These are phyloP conservation scores for Epinotia ramella DNA, from an alignment of 2,888 invertebrate genomes.

Conservation along the genomic window DNA sequence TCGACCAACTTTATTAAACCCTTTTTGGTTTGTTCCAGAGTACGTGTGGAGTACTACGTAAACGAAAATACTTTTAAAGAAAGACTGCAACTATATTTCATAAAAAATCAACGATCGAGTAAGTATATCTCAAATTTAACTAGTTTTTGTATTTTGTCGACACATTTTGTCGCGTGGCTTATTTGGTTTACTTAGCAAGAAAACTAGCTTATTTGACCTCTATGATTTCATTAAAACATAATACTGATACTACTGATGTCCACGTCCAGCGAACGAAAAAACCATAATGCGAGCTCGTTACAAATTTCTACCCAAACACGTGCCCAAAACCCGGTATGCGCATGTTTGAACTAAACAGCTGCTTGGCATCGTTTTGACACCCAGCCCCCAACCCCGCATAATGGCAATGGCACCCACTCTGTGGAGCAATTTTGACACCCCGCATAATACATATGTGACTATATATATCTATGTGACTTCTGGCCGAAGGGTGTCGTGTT, in stretches of 20 bases:
- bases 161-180: neutral
- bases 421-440: too few relatives aligned
- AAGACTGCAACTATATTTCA: conserved; percentile 99
- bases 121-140: conserved; percentile 82
- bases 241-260: neutral
- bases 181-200: neutral
- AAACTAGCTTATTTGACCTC: neutral
- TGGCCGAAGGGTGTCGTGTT: too few relatives aligned
- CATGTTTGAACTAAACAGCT: too few relatives aligned
- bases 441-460: too few relatives aligned
- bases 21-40: conserved; percentile 90
- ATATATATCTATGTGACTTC: too few relatives aligned
- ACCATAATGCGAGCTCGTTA: too few relatives aligned
- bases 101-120: conserved; percentile 99
- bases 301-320: too few relatives aligned
- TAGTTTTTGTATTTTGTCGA: neutral
- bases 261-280: too few relatives aligned
- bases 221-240: neutral
- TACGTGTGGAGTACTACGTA: conserved; percentile 99
- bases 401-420: too few relatives aligned
- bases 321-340: too few relatives aligned
- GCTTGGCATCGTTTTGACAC: too few relatives aligned
- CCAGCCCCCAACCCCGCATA: too few relatives aligned
- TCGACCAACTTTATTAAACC: neutral
- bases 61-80: conserved; percentile 99